Conservation (phyloP, 2,797 vertebrate species). For the Octomys mimax region DNA sequence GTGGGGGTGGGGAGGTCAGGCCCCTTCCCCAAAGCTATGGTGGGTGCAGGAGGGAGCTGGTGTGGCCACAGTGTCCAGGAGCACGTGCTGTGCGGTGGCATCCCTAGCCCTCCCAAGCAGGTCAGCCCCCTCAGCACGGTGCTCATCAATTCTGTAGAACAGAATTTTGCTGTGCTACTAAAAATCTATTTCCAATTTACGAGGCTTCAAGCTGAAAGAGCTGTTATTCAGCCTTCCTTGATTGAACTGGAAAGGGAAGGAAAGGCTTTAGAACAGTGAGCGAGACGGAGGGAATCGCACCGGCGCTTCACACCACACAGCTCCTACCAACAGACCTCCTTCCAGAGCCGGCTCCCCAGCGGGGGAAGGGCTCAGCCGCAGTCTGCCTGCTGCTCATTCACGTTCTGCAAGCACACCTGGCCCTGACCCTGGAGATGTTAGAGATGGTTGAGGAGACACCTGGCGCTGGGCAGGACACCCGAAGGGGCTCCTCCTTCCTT, state of each 20-base stretch:
- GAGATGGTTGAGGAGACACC: not conserved
- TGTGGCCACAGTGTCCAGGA: not conserved
- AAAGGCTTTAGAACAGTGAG: not conserved
- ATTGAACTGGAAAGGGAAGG: not conserved
- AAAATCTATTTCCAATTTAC: constrained; percentile 77
- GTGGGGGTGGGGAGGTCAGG: accelerated
- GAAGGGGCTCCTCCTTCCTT: not conserved
- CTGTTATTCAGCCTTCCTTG: constrained; percentile 34
- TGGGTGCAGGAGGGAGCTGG: not conserved
- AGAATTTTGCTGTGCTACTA: constrained; percentile 62
- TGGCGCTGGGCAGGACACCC: not conserved
- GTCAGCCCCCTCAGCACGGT: constrained; percentile 23
- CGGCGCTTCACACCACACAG: not conserved
- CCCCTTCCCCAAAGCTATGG: no score
- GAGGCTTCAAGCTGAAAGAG: constrained; percentile 55
- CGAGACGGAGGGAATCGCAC: constrained; percentile 18
- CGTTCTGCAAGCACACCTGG: not conserved
- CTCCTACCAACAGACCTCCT: not conserved
- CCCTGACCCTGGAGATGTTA: not conserved
- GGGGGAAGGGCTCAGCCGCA: not conserved
- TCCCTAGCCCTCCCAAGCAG: constrained; percentile 9
- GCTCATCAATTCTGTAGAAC: constrained; percentile 48
- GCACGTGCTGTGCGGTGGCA: not conserved
- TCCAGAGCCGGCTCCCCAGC: not conserved
- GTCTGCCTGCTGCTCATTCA: not conserved